Percentiles rank a stretch among this genome's conserved stretches.
phyloP scores from a whole-genome alignment of 2,888 invertebrate species.

The Meiosimyza decipiens region DNA sequence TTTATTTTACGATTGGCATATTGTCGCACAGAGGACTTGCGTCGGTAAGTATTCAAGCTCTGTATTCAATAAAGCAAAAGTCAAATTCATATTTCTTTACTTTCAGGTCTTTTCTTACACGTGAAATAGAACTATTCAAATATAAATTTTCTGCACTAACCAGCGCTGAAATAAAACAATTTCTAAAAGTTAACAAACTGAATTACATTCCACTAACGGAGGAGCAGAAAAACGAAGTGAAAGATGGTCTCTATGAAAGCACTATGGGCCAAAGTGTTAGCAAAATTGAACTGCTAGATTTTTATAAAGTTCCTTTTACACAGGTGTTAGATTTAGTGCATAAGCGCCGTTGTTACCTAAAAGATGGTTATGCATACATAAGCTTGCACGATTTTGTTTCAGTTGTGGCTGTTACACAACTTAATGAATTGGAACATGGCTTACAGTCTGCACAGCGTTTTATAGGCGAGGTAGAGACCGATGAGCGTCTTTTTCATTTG shows the following conservation, averaged over 20 bases:
- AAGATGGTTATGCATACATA: conserved; percentile 87
- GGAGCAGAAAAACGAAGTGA: conserved; percentile 75
- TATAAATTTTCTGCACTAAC: conserved; percentile 77
- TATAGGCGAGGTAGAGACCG: conserved; percentile 82
- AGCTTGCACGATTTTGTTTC: conserved; percentile 86
- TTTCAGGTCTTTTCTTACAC: conserved; percentile 82
- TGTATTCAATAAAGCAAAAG: background rate
- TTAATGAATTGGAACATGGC: conserved; percentile 68
- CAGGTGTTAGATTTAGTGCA: conserved; percentile 89
- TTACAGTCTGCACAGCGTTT: conserved; percentile 66
- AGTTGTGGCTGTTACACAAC: conserved; percentile 82
- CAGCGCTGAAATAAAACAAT: conserved; percentile 71
- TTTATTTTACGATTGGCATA: conserved; percentile 92
- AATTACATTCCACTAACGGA: conserved; percentile 75
- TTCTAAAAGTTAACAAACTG: conserved; percentile 77
- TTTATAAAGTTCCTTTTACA: conserved; percentile 86
- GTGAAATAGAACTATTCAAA: conserved; percentile 91
- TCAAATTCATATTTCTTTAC: background rate
- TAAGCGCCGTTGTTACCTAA: conserved; percentile 81
- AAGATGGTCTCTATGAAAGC: conserved; percentile 73
- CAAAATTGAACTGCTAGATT: conserved; percentile 74
- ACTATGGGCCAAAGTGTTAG: conserved; percentile 70
- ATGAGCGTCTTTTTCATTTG: conserved; percentile 81
- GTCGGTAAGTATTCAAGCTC: conserved; percentile 63
- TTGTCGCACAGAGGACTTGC: conserved; percentile 86